phyloP scores from a whole-genome alignment of 1,140 invertebrate genomes.

The Thaumetopoea pityocampa region DNA sequence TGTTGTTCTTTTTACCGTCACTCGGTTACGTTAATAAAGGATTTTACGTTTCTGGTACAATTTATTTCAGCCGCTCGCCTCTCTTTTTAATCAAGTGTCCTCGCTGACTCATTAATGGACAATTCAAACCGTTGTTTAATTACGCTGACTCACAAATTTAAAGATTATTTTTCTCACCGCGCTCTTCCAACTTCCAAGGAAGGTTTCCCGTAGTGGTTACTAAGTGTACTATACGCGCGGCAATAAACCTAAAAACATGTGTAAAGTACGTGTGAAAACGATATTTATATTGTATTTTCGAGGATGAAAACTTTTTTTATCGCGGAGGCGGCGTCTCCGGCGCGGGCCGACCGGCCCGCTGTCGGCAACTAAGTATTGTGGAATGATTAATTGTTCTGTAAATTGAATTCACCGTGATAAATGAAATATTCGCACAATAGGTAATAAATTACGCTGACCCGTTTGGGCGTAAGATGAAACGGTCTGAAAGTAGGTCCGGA shows the following conservation, averaged over 20 bases:
- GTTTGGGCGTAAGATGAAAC: conserved; percentile 64
- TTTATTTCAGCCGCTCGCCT: conserved; percentile 10
- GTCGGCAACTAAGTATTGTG: conserved; percentile 66
- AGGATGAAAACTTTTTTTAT: conserved; percentile 24
- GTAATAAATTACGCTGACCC: conserved; percentile 72
- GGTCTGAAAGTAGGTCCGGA: conserved; percentile 49
- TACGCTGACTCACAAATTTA: conserved; percentile 12
- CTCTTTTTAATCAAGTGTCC: conserved; percentile 16
- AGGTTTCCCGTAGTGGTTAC: too few species aligned
- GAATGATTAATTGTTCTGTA: conserved; percentile 74
- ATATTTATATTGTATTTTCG: conserved; percentile 16
- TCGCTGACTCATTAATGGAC: conserved; percentile 15
- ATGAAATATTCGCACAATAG: conserved; percentile 74
- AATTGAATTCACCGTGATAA: conserved; percentile 73
- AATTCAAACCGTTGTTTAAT: conserved; percentile 16
- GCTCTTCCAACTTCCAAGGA: neutral
- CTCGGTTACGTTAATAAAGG: conserved; percentile 8
- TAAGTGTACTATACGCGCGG: neutral
- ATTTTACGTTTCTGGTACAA: conserved; percentile 10
- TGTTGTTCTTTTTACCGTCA: too few species aligned
- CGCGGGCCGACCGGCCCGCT: conserved; percentile 43
- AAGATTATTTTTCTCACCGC: conserved; percentile 2
- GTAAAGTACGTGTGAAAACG: conserved; percentile 11
- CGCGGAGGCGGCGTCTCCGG: conserved; percentile 23
- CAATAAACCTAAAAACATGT: conserved; percentile 8